Evolutionary conservation across 2,113 vertebrate species (phyloP), one percentile per base, ranked within the genome.

Genomic region (Bostrychus sinensis): DNA sequence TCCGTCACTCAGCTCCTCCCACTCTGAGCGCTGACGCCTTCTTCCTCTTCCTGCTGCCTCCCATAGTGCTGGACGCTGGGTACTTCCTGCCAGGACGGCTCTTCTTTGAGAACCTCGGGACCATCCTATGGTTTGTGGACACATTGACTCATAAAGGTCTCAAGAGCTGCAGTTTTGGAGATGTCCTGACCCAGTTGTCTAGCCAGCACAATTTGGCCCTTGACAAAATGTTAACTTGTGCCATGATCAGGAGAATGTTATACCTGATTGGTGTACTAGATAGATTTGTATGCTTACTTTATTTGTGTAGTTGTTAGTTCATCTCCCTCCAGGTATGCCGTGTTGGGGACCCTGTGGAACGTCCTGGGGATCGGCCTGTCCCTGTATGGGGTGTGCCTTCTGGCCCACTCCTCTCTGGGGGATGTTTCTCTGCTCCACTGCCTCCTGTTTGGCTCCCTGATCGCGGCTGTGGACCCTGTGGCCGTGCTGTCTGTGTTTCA

Each of bases 1-100:
- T 94, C 2, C 92, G 93, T 0, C 87, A 94, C 22, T 91, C 90
- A 3, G 91, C 91, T 0, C 89, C 91, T 0, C 92, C 92, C 0
- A 91, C 93, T 42, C 93, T 94, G 86, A 91, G 91, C 46, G 93
- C 90, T 0, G 89, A 94, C 12, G 87, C 92, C 71, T 95, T 95
- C 58, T 95, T 96, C 87, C 90, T 95, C 32, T 96, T 94, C 71
- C 89, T 96, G 39, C 87, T 94, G 65, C 93, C 93, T 1, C 93
- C 92, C 34, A 93, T 94, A 0, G 93, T 95, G 46, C 77, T 95
- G 6, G 93, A 94, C 0, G 92, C 93, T 0, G 91, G 93, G 1
- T 96, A 95, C 66, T 94, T 96, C 85, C 92, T 96, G 89, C 93
- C 93, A 4, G 93, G 88, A 57, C 83, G 83, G 12, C 89, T 91